Base-by-base conservation (phyloP, 2,113 vertebrate species). In the Camarhynchus parvulus region DNA sequence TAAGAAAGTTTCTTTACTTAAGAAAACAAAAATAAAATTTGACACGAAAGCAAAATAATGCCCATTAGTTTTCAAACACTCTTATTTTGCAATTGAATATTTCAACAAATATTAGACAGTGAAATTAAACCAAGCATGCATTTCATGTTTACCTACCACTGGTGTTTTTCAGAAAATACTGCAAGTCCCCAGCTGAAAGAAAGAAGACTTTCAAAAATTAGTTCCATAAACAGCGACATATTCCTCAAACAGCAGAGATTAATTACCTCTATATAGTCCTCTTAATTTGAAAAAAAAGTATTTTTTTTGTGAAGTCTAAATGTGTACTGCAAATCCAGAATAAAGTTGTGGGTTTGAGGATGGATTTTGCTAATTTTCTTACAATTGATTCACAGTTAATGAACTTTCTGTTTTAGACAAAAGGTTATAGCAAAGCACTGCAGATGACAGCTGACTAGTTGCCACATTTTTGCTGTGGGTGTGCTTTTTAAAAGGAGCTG, bases 111-210 rank as follows among this genome's bases (percentile, higher is more conserved):
- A 59, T 20, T 61, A 33, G 80, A 67, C 22, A 64, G 4, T 37
- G 10, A 95, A 75, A 22, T 69, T n/a, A 82, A 94, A 82, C 2
- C 13, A 55, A 59, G 28, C 1, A 13, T 2, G 3, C 4, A 0
- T 55, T 46, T 83, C 3, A 25, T 12, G 22, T 81, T 87, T 84
- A 99, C 99, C 98, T 98, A 99, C 99, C 99, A 99, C 63, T 99
- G 99, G 52, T 99, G 98, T 86, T 99, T 99, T 92, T 99, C 99
- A n/a, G 98, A 98, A 97, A 97, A 98, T 39, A 99, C 79, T 2
- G 99, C 99, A 96, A 99, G 98, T 72, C 99, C 99, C 98, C 98
- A 99, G 95, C 99, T 99, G 97, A 89, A 96, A 92, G 39, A 95
- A 75, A 87, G 42, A 80, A 89, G 49, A 80, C 27, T 56, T 90